Conservation (phyloP, 2,113 vertebrate species). For the Gracilinanus agilis region DNA sequence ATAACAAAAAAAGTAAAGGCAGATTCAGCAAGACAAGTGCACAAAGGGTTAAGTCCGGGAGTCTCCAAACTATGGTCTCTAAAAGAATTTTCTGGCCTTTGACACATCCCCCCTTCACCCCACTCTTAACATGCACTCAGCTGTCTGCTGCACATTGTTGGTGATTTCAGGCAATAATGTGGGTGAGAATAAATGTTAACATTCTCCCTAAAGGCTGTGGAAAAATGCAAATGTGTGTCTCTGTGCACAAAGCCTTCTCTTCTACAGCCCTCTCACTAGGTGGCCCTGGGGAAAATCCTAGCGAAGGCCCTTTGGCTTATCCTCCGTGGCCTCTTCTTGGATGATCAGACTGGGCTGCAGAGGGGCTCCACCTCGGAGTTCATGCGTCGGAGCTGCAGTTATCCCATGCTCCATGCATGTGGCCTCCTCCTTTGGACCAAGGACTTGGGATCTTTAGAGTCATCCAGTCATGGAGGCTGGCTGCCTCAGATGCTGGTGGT, state of each 20-base stretch:
- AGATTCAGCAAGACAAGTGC: background rate
- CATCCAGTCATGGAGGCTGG: background rate
- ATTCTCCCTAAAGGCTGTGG: background rate
- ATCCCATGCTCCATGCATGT: background rate
- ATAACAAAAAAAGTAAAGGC: constrained; percentile 60
- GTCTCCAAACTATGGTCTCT: background rate
- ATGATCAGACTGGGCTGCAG: background rate
- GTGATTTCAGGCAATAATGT: background rate
- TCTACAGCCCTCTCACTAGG: background rate
- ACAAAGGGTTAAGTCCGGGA: too few species aligned
- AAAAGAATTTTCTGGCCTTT: background rate
- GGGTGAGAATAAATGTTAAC: background rate
- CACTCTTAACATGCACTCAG: background rate
- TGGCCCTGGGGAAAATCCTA: background rate
- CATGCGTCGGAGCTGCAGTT: background rate
- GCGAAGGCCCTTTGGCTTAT: background rate
- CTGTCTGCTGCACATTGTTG: background rate
- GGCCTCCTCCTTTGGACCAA: too few species aligned
- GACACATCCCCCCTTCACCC: background rate
- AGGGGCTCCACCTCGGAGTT: background rate
- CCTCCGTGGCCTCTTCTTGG: background rate
- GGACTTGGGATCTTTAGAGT: background rate
- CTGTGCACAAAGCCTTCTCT: background rate
- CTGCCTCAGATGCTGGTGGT: background rate
- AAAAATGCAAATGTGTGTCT: background rate